These are phyloP conservation scores for Coenonympha glycerion DNA, from an alignment of 2,888 invertebrate genomes.

Conservation along the genomic window DNA sequence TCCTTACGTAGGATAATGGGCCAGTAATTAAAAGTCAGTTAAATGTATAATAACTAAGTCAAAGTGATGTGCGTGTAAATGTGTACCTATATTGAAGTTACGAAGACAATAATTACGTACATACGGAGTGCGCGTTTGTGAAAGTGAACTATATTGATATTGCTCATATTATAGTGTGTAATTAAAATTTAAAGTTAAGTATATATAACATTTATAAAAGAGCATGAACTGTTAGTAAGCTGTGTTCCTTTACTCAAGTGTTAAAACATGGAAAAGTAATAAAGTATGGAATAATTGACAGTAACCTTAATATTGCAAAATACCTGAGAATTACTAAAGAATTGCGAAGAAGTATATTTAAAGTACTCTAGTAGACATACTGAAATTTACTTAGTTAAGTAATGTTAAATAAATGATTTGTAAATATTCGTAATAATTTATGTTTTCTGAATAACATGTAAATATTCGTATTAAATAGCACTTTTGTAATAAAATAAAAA, in stretches of 20 bases:
- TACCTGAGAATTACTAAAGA: slow-evolving; percentile 30
- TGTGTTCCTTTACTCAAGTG: slow-evolving; percentile 53
- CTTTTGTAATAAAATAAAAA: slow-evolving; percentile 27
- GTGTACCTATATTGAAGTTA: slow-evolving; percentile 33
- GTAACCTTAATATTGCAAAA: slow-evolving; percentile 29
- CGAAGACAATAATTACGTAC: slow-evolving; percentile 37
- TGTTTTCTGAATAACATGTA: slow-evolving; percentile 43
- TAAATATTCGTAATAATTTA: slow-evolving; percentile 59
- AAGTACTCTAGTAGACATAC: slow-evolving; percentile 34
- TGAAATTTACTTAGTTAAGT: slow-evolving; percentile 33
- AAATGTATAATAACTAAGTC: slow-evolving; percentile 11
- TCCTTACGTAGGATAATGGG: slow-evolving; percentile 81
- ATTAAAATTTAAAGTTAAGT: not conserved
- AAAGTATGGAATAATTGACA: slow-evolving; percentile 38
- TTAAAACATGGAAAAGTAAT: slow-evolving; percentile 35
- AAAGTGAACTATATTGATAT: slow-evolving; percentile 63
- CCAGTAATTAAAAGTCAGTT: slow-evolving; percentile 1
- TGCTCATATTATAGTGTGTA: slow-evolving; percentile 38
- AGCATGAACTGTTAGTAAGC: slow-evolving; percentile 51
- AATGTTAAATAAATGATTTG: slow-evolving; percentile 44
- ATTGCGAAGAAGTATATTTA: slow-evolving; percentile 33
- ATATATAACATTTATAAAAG: slow-evolving; percentile 41
- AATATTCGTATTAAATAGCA: slow-evolving; percentile 40
- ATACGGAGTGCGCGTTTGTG: slow-evolving; percentile 46
- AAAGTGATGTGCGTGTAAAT: slow-evolving; percentile 42